phyloP scores from a whole-genome alignment of 2,113 vertebrate species.

The Tauraco erythrolophus region DNA sequence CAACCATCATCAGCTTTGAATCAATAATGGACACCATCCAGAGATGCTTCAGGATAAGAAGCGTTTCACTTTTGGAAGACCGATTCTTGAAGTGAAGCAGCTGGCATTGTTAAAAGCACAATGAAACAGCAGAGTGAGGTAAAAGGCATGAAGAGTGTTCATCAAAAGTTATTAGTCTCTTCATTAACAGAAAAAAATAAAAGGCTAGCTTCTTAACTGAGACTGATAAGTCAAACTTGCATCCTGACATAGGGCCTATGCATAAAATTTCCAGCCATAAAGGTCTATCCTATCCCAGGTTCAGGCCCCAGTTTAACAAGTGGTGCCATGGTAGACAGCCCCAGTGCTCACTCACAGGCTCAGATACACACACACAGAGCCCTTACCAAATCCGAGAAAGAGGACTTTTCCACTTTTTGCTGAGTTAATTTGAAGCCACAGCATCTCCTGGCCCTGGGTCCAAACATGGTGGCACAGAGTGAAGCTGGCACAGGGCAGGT shows the following conservation, averaged over 20 bases:
- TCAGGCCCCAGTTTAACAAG: neutral
- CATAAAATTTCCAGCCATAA: neutral
- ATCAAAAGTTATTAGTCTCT: neutral
- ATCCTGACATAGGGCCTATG: neutral
- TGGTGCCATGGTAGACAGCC: neutral
- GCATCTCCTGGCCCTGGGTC: neutral
- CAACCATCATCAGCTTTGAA: constrained; percentile 5
- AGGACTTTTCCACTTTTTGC: neutral
- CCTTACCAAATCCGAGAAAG: neutral
- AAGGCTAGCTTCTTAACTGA: neutral
- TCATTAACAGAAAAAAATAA: neutral
- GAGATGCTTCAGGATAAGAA: constrained; percentile 8
- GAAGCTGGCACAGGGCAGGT: neutral
- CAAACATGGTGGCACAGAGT: neutral
- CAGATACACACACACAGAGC: neutral
- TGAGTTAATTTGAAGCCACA: neutral
- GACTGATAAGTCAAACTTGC: neutral
- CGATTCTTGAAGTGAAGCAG: neutral
- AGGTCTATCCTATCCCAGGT: neutral
- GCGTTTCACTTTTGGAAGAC: constrained; percentile 39
- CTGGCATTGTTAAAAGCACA: neutral
- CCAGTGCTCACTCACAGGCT: neutral
- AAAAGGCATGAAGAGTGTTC: neutral
- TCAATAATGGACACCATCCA: constrained; percentile 29
- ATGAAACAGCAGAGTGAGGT: neutral